Conservation (phyloP, 2,797 vertebrate genomes). For the Gephyroberyx darwinii region DNA sequence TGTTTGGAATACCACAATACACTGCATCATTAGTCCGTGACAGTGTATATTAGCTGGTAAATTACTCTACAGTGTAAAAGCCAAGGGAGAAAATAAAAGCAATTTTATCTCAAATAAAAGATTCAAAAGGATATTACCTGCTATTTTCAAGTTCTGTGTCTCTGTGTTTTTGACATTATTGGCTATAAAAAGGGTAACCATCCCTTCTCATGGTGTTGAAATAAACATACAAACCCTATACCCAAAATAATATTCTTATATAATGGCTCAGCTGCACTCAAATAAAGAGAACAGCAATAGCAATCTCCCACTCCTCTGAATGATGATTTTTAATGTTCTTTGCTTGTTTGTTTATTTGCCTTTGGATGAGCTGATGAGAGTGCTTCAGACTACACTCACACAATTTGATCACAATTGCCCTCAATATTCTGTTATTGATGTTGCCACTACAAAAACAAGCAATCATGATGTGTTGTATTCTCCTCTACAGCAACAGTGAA, state of each 20-base stretch:
- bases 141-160: conserved; percentile 47
- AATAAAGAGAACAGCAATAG: conserved; percentile 40
- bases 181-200: conserved; percentile 40
- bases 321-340: conserved; percentile 58
- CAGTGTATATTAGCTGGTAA: conserved; percentile 48
- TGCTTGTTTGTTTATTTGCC: conserved; percentile 63
- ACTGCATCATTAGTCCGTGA: conserved; percentile 62
- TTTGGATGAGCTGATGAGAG: conserved; percentile 66
- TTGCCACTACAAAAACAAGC: conserved; percentile 50
- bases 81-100: conserved; percentile 39
- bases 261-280: conserved; percentile 53
- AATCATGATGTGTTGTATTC: conserved; percentile 17
- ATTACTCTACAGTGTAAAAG: conserved; percentile 62
- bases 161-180: conserved; percentile 48
- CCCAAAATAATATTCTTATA: conserved; percentile 59
- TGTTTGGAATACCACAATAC: conserved; percentile 61
- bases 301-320: conserved; percentile 46
- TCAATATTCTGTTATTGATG: conserved; percentile 66
- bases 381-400: conserved; percentile 59
- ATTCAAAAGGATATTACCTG: conserved; percentile 43
- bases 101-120: conserved; percentile 63
- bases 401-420: conserved; percentile 64
- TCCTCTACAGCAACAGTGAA: conserved; percentile 4
- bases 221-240: conserved; percentile 23
- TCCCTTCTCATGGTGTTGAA: background rate